Percentiles rank a stretch among this genome's conserved stretches.
Evolutionary conservation across 1,140 invertebrate genomes (phyloP).

Genomic region (Protaetia brevitarsis): DNA sequence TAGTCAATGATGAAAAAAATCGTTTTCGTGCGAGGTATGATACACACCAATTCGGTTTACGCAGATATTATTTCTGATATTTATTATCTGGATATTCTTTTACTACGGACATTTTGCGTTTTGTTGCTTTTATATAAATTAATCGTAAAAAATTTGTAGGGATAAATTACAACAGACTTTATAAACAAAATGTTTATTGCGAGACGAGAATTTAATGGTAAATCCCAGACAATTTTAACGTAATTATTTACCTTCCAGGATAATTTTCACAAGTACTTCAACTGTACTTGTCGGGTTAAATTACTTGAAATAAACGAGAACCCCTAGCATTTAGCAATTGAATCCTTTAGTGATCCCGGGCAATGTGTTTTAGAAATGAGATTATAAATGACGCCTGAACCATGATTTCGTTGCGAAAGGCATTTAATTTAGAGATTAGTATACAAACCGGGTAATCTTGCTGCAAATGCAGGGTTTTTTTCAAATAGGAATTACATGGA

Average conservation of each 20-base stretch:
- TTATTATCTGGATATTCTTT: too few species aligned
- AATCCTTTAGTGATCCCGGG: neutral
- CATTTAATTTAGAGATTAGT: conserved; percentile 1
- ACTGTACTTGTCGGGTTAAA: neutral
- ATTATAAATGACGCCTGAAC: neutral
- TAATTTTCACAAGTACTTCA: conserved; percentile 4
- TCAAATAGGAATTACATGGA: too few species aligned
- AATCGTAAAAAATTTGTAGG: neutral
- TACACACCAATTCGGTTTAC: too few species aligned
- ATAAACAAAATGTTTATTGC: neutral
- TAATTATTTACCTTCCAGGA: neutral
- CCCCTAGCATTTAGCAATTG: neutral
- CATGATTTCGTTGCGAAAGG: neutral
- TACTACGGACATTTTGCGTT: too few species aligned
- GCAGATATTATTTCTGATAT: too few species aligned
- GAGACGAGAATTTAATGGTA: neutral
- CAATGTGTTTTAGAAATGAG: neutral
- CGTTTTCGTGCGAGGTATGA: too few species aligned
- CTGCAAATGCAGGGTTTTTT: neutral
- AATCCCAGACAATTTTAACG: conserved; percentile 6
- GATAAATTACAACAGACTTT: neutral
- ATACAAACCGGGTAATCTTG: neutral
- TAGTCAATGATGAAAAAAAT: too few species aligned
- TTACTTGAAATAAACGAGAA: neutral
- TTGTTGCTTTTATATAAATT: too few species aligned